These are phyloP conservation scores for Pollenia angustigena DNA, from an alignment of 2,888 invertebrate genomes.

Conservation along the genomic window DNA sequence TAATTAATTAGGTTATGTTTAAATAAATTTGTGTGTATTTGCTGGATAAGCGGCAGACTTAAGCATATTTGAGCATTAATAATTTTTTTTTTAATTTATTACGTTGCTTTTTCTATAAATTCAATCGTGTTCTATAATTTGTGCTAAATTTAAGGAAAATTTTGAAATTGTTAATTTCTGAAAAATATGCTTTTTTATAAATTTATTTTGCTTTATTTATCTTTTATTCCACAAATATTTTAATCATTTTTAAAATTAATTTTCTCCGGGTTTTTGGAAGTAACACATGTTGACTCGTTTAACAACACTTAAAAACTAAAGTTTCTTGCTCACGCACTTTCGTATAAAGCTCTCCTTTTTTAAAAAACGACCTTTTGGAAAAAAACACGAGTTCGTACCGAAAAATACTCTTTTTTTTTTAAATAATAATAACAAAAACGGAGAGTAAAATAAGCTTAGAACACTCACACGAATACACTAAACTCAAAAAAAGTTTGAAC, in stretches of 20 bases:
- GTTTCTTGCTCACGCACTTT: constrained; percentile 57
- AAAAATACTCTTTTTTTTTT: background rate
- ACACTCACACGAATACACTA: background rate
- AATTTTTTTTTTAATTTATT: background rate
- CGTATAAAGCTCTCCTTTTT: constrained; percentile 48
- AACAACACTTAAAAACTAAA: constrained; percentile 63
- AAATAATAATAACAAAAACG: background rate
- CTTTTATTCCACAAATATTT: background rate
- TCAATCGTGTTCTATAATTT: background rate
- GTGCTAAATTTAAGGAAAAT: background rate
- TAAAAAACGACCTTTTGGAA: constrained; percentile 4
- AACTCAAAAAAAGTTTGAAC: background rate
- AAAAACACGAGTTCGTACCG: background rate
- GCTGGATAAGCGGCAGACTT: constrained; percentile 9
- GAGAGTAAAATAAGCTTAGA: background rate
- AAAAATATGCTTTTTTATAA: background rate
- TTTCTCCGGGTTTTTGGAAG: constrained; percentile 30
- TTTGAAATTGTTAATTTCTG: background rate
- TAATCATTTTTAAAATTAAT: background rate
- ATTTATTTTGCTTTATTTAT: background rate
- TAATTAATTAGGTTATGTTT: background rate
- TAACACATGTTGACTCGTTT: constrained; percentile 59
- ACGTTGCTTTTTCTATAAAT: background rate
- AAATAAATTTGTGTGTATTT: background rate
- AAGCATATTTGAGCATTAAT: constrained; percentile 23